Evolutionary conservation across 1,140 invertebrate genomes (phyloP).

Genomic region (Drosophila littoralis): DNA sequence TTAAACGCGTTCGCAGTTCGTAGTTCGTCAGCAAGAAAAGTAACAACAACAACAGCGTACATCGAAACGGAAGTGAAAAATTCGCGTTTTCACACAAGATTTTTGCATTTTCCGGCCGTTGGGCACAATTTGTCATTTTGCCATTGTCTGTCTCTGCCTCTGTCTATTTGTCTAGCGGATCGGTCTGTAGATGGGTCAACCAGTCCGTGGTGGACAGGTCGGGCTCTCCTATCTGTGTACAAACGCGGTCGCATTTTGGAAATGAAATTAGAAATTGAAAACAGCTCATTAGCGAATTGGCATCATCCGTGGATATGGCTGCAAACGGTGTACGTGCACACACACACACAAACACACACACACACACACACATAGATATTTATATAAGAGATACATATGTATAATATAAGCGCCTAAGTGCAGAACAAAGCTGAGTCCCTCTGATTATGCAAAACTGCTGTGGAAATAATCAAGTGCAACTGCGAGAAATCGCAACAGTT

Average conservation of each 20-base stretch:
- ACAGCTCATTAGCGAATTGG: conserved; percentile 80
- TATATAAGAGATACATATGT: too few species aligned
- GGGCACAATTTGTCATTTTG: conserved; percentile 70
- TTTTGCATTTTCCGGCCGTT: conserved; percentile 78
- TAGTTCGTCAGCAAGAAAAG: conserved; percentile 25
- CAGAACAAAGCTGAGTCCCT: conserved; percentile 27
- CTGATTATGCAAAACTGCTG: conserved; percentile 15
- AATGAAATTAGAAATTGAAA: conserved; percentile 84
- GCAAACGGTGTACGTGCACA: conserved; percentile 75
- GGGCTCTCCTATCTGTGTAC: conserved; percentile 52
- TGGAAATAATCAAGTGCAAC: conserved; percentile 9
- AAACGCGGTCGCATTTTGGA: conserved; percentile 56
- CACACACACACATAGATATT: neutral
- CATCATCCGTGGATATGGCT: conserved; percentile 84
- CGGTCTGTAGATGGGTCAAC: conserved; percentile 51
- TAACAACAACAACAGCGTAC: conserved; percentile 26
- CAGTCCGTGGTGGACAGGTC: conserved; percentile 49
- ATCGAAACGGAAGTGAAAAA: conserved; percentile 79
- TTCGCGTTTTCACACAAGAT: conserved; percentile 79
- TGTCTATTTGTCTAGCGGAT: conserved; percentile 34
- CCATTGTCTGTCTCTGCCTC: conserved; percentile 19
- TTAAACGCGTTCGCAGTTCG: conserved; percentile 69
- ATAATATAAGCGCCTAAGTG: conserved; percentile 21
- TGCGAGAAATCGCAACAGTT: conserved; percentile 7
- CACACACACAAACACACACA: neutral